Conservation (phyloP, 2,888 invertebrate genomes). For the Crioceris asparagi region DNA sequence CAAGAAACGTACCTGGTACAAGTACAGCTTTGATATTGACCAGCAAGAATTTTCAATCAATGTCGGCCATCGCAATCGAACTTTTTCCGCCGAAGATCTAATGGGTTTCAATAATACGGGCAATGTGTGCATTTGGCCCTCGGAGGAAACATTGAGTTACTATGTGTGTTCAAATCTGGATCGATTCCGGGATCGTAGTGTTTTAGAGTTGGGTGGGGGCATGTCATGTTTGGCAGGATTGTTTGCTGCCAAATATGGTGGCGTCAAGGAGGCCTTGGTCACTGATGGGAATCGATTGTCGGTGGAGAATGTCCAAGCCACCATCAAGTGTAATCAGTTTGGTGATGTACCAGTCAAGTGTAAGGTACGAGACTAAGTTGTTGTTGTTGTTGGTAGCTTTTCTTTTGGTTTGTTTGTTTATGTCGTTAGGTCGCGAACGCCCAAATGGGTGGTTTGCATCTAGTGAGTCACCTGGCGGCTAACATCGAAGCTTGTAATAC, state of each 20-base stretch:
- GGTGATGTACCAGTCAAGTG: conserved; percentile 42
- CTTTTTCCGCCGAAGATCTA: conserved; percentile 57
- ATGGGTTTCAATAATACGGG: conserved; percentile 78
- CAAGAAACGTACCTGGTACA: conserved; percentile 48
- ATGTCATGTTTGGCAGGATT: conserved; percentile 76
- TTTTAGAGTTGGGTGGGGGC: conserved; percentile 73
- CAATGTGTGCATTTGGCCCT: conserved; percentile 71
- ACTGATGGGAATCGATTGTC: conserved; percentile 72
- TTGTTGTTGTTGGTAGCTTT: no score
- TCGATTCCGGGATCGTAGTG: conserved; percentile 54
- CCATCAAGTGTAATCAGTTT: conserved; percentile 54
- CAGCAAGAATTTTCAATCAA: conserved; percentile 43
- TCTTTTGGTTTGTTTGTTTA: no score
- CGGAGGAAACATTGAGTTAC: conserved; percentile 63
- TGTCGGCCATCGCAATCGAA: conserved; percentile 49
- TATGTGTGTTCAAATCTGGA: conserved; percentile 53
- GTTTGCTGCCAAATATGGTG: conserved; percentile 56
- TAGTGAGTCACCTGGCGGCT: no score
- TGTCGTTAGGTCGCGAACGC: no score
- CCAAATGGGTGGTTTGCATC: no score
- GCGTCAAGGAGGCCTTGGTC: conserved; percentile 52
- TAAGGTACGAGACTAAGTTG: no score
- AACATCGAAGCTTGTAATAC: no score
- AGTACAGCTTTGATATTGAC: conserved; percentile 45
- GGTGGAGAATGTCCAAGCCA: conserved; percentile 58